Conservation (phyloP, 2,888 invertebrate genomes). For the Ectemnius cavifrons region DNA sequence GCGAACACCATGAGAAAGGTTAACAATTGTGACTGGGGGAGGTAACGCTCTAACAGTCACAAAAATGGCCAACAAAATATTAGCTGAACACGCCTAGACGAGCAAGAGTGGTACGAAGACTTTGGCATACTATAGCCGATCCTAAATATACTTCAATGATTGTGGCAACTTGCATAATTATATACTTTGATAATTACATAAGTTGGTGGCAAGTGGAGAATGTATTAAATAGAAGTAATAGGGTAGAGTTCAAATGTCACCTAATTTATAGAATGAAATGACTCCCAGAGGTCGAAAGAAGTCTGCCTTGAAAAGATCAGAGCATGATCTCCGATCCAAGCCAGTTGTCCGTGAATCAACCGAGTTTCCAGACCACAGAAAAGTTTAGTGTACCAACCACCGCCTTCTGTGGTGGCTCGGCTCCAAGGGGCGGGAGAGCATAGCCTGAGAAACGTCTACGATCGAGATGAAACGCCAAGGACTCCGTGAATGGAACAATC, state of each 20-base stretch:
- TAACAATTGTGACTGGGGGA: conserved; percentile 41
- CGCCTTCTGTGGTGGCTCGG: conserved; percentile 38
- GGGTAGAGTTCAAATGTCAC: too few relatives aligned
- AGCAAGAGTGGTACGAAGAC: too few relatives aligned
- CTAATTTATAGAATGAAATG: neutral
- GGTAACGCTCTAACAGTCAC: neutral
- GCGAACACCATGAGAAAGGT: conserved; percentile 53
- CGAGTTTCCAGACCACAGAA: conserved; percentile 60
- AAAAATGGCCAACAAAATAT: neutral
- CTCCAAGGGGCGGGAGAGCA: conserved; percentile 28
- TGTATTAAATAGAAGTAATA: too few relatives aligned
- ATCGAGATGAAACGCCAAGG: conserved; percentile 37
- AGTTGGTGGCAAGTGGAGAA: too few relatives aligned
- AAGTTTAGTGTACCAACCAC: conserved; percentile 45
- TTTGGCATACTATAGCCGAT: too few relatives aligned
- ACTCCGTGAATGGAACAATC: conserved; percentile 14
- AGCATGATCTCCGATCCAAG: conserved; percentile 44
- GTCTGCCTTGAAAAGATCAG: conserved; percentile 60
- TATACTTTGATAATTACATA: too few relatives aligned
- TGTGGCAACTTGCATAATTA: too few relatives aligned
- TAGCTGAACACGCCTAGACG: too few relatives aligned
- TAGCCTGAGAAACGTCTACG: conserved; percentile 32
- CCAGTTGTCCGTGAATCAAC: conserved; percentile 64
- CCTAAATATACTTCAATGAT: too few relatives aligned
- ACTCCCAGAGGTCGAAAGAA: conserved; percentile 34